Base-by-base conservation (phyloP, 2,113 vertebrate genomes). In the Pteronura brasiliensis region DNA sequence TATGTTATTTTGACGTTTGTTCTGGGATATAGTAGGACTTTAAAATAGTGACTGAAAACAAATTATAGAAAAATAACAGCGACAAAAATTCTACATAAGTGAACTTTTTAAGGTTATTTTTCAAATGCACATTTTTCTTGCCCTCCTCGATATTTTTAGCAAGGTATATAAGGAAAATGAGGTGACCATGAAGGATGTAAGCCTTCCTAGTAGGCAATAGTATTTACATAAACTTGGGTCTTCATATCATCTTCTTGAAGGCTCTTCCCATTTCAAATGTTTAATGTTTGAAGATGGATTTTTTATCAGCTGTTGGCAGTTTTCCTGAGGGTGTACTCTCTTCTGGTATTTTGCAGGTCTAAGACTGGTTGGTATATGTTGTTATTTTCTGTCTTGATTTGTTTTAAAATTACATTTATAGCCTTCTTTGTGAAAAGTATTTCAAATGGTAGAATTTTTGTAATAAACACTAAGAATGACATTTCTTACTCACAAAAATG, bases 361-460 rank as follows among this genome's bases (percentile, higher is more conserved):
- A 74, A 31, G 36, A 52, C 72, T 65, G 36, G 34, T 80, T 85
- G 31, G 27, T 81, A 69, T 85, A 36, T 61, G 36, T 25, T 63
- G 5, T 89, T 84, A 84, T 83, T 90, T 80, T 80, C 55, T 44
- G 27, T 90, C 27, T 80, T 95, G 61, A 85, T 93, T 94, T 86
- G 39, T 36, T 93, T 86, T 83, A 72, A 69, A 87, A 83, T 76
- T 85, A 55, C 20, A 49, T 57, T 31, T 80, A 92, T 63, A 96
- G 36, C 20, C 18, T 42, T 86, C 44, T 57, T 72, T 76, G 8
- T 61, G 82, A 90, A 82, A 89, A 52, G 15, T 69, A 82, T 90
- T 83, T 90, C 59, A 96, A 95, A n/a, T n/a, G 65, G 23, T 7
- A 89, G 65, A 79, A 79, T 59, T 96, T 85, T 57, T 94, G 55